Percentiles rank a stretch among this genome's conserved stretches.
Evolutionary conservation across 2,888 invertebrate genomes (phyloP).

Genomic region (Philopedon plagiatum): DNA sequence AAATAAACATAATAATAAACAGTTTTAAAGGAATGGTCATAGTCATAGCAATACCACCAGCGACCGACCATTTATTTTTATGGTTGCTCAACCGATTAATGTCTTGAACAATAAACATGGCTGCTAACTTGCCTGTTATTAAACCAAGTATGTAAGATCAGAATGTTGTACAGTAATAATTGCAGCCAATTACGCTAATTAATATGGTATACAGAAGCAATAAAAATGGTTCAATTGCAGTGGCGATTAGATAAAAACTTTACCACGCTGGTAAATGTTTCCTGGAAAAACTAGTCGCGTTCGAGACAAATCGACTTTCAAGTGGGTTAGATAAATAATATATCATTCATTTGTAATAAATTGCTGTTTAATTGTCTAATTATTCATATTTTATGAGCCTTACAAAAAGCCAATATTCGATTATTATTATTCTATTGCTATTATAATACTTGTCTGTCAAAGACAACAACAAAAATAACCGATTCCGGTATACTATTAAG

Average conservation of each 20-base stretch:
- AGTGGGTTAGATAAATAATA: slow-evolving; percentile 24
- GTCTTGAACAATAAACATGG: slow-evolving; percentile 37
- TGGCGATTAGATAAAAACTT: slow-evolving; percentile 15
- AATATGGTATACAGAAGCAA: slow-evolving; percentile 49
- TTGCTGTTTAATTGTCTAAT: slow-evolving; percentile 29
- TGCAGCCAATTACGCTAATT: slow-evolving; percentile 55
- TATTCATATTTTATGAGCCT: slow-evolving; percentile 22
- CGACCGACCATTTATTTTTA: slow-evolving; percentile 8
- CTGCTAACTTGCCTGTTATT: slow-evolving; percentile 28
- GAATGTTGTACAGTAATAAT: slow-evolving; percentile 46
- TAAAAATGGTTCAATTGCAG: slow-evolving; percentile 46
- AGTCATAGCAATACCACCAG: neutral
- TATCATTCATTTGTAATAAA: slow-evolving; percentile 23
- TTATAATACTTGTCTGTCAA: neutral
- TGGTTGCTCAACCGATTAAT: slow-evolving; percentile 12
- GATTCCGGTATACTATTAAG: too few species aligned
- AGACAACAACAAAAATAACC: too few species aligned
- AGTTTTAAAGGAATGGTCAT: neutral
- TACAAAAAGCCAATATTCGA: neutral
- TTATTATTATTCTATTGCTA: neutral
- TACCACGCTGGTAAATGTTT: neutral
- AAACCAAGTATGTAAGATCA: slow-evolving; percentile 30
- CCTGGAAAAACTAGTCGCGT: slow-evolving; percentile 18
- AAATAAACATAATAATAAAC: neutral
- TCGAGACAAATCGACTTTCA: slow-evolving; percentile 33